Conservation (phyloP, 2,113 vertebrate genomes). For the Papio anubis region DNA sequence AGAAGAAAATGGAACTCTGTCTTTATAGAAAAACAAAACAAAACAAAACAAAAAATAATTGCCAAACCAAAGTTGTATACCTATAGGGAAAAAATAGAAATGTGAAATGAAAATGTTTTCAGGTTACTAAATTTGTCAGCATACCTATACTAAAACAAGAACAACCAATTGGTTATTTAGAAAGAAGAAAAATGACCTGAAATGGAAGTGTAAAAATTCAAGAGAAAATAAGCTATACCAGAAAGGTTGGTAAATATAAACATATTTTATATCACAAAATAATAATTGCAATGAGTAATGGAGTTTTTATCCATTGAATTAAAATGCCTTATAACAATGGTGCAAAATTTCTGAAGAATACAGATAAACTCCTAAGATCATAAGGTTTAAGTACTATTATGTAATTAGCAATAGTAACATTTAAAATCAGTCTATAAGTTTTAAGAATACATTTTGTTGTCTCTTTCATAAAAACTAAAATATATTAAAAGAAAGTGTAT, state of each 20-base stretch:
- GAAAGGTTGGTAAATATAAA: neutral
- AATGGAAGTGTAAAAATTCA: neutral
- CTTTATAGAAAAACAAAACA: neutral
- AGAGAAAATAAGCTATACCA: neutral
- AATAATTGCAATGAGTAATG: neutral
- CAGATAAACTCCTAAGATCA: neutral
- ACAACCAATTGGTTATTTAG: neutral
- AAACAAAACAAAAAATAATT: neutral
- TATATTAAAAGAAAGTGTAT: neutral
- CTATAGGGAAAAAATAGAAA: neutral
- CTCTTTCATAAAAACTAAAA: neutral
- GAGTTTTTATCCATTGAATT: neutral
- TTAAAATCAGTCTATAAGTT: neutral
- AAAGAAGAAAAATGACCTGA: neutral
- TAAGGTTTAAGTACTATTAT: neutral
- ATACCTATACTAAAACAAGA: neutral
- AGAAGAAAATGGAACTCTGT: neutral
- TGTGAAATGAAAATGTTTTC: neutral
- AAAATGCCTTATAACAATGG: neutral
- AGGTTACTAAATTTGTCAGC: neutral
- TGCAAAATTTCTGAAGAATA: neutral
- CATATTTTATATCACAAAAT: neutral
- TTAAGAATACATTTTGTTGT: neutral
- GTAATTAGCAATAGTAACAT: neutral
- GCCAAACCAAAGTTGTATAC: neutral